Percentiles rank a stretch among this genome's conserved stretches.
Conservation (phyloP, 2,797 vertebrate genomes). For the Artibeus jamaicensis region DNA sequence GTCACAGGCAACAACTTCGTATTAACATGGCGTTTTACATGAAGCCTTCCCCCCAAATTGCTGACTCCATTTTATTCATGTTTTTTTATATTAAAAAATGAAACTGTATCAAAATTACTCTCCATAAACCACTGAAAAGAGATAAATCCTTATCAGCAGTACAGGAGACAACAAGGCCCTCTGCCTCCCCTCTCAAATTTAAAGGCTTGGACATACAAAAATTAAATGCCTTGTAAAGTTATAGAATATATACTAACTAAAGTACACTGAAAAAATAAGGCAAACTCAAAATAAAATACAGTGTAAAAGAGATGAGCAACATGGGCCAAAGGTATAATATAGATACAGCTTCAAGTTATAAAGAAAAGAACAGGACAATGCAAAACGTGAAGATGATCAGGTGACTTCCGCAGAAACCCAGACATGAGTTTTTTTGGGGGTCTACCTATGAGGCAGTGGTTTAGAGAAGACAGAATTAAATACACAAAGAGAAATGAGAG, state of each 20-base stretch:
- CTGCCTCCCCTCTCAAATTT: background rate
- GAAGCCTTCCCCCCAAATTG: background rate
- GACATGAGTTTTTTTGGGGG: background rate
- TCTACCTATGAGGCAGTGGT: background rate
- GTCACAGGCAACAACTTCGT: background rate
- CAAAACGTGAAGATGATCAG: background rate
- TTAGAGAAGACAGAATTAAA: background rate
- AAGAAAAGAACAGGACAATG: background rate
- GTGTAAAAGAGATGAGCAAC: background rate
- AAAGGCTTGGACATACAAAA: background rate
- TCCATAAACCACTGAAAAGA: background rate
- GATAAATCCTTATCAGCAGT: background rate
- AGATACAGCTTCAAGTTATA: background rate
- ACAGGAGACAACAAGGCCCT: background rate
- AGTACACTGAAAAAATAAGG: background rate
- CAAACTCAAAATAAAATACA: background rate
- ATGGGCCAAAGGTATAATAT: no score
- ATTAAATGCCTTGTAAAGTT: background rate
- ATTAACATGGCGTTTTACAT: background rate
- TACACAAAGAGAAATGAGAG: background rate
- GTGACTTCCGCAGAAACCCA: background rate
- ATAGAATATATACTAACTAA: background rate
- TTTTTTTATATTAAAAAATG: slow-evolving; percentile 2
- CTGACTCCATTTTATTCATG: background rate
- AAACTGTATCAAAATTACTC: slow-evolving; percentile 1